Evolutionary conservation across 2,797 vertebrate genomes (phyloP), one percentile per base, ranked within the genome.

Genomic region (Ceyx erithaca): DNA sequence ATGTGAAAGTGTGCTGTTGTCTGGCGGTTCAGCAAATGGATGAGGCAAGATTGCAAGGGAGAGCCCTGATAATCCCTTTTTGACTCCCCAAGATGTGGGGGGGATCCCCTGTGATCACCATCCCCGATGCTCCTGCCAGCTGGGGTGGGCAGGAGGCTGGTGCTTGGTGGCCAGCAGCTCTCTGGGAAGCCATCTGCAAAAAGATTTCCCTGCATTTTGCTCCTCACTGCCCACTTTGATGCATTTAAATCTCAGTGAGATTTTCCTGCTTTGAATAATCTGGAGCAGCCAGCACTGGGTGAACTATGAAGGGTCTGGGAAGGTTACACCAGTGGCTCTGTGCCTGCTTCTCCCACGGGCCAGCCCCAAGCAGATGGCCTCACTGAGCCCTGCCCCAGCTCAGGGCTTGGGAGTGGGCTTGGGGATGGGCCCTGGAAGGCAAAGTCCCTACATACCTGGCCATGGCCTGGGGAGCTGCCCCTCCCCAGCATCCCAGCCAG

Each of bases 191-290:
- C 2, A 6, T 22, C 48, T 77, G 75, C 46, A 30, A 14, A 31
- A 80, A 48, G 21, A 43, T 85, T 87, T 82, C 83, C 68, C 81
- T 51, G 40, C 2, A 7, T 52, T n/a, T 77, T 68, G 46, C 49
- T 91, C 21, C 66, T 91, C 3, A 0, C 46, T 62, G 69, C 33
- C 52, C 55, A n/a, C 51, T 92, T 92, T 8, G 66, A 28, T 82
- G 12, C 0, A 0, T 77, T 92, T 80, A 46, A 80, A 20, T 85
- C 80, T 87, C 73, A 49, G 6, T 85, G 75, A 89, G 81, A 73
- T 94, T 92, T 81, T 63, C 48, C 61, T 77, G 45, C 63, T 90
- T 64, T 52, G 84, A 89, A 77, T 77, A 31, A 73, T 89, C 9
- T 73, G 79, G 49, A 94, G 71, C 9, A 7, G 68, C 61, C 2